phyloP scores from a whole-genome alignment of 2,888 invertebrate species.

The Lasioglossum oenotherae region DNA sequence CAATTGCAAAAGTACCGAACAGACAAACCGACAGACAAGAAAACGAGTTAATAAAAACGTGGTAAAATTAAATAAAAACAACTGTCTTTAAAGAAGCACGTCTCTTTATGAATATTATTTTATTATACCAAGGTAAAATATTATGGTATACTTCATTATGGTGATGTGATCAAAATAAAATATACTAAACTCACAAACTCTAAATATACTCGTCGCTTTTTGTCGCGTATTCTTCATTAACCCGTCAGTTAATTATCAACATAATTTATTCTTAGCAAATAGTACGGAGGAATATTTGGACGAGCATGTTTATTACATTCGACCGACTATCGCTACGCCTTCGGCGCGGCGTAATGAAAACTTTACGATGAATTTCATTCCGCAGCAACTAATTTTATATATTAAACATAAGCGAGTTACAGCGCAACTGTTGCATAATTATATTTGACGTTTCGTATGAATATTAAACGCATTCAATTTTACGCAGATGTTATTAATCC shows the following conservation, averaged over 20 bases:
- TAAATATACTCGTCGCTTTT: neutral
- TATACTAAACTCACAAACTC: no score
- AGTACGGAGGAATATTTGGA: neutral
- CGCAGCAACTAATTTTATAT: slow-evolving; percentile 50
- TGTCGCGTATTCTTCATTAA: neutral
- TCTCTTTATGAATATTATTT: no score
- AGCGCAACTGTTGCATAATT: slow-evolving; percentile 44
- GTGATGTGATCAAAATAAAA: no score
- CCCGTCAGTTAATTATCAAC: neutral
- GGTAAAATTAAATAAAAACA: neutral
- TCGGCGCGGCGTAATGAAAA: slow-evolving; percentile 33
- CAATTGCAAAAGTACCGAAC: no score
- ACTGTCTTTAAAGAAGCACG: neutral
- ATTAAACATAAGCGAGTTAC: slow-evolving; percentile 44
- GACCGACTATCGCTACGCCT: slow-evolving; percentile 36
- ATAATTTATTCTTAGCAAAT: slow-evolving; percentile 25
- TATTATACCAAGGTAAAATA: no score
- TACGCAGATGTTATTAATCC: slow-evolving; percentile 46
- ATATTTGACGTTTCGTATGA: slow-evolving; percentile 52
- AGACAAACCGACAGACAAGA: no score
- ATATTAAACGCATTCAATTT: slow-evolving; percentile 52
- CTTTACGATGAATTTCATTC: slow-evolving; percentile 50
- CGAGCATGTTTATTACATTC: slow-evolving; percentile 25
- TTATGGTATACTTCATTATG: no score
- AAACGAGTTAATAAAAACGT: no score